phyloP scores from a whole-genome alignment of 2,888 invertebrate species.

The Lepeophtheirus nordmannii region DNA sequence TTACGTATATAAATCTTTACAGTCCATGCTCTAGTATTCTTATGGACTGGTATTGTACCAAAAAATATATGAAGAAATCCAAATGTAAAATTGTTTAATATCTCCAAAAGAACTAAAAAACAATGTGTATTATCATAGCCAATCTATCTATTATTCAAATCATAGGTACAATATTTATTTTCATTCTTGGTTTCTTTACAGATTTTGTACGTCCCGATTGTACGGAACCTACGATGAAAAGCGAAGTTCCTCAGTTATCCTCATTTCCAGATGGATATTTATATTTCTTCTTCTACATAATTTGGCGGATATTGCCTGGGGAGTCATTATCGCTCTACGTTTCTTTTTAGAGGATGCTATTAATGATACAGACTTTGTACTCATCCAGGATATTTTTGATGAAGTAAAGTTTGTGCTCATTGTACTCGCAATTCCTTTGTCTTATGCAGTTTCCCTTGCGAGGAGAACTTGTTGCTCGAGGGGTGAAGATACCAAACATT shows the following conservation, averaged over 20 bases:
- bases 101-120: too few species aligned
- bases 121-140: too few species aligned
- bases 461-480: not conserved
- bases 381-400: not conserved
- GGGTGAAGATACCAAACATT: not conserved
- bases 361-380: not conserved
- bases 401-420: conserved; percentile 8
- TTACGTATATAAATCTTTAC: too few species aligned
- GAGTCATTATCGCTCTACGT: not conserved
- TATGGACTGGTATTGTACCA: too few species aligned
- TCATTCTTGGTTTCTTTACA: not conserved
- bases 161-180: not conserved
- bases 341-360: not conserved
- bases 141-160: not conserved
- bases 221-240: conserved; percentile 15
- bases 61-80: too few species aligned
- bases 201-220: conserved; percentile 19
- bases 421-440: conserved; percentile 11
- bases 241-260: conserved; percentile 10
- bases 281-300: conserved; percentile 13
- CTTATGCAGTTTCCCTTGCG: not conserved
- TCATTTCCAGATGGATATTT: conserved; percentile 20
- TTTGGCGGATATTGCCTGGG: not conserved
- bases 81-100: too few species aligned
- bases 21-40: too few species aligned